Conservation (phyloP, 2,113 vertebrate species). For the Corapipo altera region DNA sequence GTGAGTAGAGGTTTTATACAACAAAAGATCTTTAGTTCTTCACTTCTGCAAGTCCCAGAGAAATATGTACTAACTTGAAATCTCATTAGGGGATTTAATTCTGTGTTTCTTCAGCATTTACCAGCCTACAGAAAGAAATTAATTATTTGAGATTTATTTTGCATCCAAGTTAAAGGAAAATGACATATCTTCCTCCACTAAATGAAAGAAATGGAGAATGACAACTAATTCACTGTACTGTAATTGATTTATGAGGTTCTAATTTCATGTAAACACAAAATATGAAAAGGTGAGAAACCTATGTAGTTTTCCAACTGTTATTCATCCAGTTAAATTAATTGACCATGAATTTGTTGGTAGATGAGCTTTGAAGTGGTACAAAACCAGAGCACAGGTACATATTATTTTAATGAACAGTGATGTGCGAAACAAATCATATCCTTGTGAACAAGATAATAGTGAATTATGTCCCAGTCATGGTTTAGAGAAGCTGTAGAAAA, state of each 20-base stretch:
- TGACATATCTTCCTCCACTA: not conserved
- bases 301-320: conserved; percentile 9
- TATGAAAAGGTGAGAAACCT: not conserved
- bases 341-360: conserved; percentile 57
- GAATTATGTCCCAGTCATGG: conserved; percentile 53
- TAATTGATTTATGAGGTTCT: conserved; percentile 30
- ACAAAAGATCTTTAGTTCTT: not conserved
- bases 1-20: not conserved
- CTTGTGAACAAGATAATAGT: conserved; percentile 69
- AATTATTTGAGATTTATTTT: not conserved
- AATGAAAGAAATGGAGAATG: not conserved
- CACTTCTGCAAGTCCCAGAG: not conserved
- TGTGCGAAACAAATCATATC: conserved; percentile 67
- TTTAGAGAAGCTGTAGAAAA: conserved; percentile 32
- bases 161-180: not conserved
- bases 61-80: not conserved
- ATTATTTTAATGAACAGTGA: conserved; percentile 73
- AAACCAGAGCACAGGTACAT: conserved; percentile 43
- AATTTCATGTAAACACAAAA: conserved; percentile 19
- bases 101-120: not conserved
- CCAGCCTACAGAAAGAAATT: not conserved
- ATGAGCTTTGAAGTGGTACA: conserved; percentile 51
- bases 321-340: conserved; percentile 57
- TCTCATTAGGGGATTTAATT: not conserved
- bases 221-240: not conserved